These are phyloP conservation scores for Aplochiton taeniatus DNA, from an alignment of 2,797 vertebrate species.

Conservation along the genomic window DNA sequence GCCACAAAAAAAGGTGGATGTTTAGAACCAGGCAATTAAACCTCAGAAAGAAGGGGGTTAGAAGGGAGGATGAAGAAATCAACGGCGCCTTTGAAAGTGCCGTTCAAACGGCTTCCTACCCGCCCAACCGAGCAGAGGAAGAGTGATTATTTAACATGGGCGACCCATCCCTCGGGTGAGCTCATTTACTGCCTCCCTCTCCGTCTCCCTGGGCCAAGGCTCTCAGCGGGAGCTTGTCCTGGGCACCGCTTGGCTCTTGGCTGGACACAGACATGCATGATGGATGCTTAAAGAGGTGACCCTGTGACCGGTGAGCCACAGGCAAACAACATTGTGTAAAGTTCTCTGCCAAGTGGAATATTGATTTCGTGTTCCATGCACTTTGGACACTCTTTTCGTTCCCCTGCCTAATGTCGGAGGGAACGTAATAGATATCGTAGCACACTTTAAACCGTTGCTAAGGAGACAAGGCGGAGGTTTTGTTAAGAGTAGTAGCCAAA, in stretches of 20 bases:
- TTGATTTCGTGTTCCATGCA: slow-evolving; percentile 74
- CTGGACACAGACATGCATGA: slow-evolving; percentile 58
- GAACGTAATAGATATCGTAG: slow-evolving; percentile 64
- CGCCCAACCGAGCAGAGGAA: slow-evolving; percentile 31
- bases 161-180: slow-evolving; percentile 51
- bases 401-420: slow-evolving; percentile 49
- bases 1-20: slow-evolving; percentile 47
- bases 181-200: slow-evolving; percentile 54
- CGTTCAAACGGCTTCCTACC: slow-evolving; percentile 37
- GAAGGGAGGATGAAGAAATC: slow-evolving; percentile 45
- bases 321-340: slow-evolving; percentile 71
- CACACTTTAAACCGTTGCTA: slow-evolving; percentile 70
- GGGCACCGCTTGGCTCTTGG: slow-evolving; percentile 51
- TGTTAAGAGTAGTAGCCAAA: slow-evolving; percentile 42
- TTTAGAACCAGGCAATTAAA: slow-evolving; percentile 52
- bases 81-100: slow-evolving; percentile 48
- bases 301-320: slow-evolving; percentile 62
- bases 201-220: slow-evolving; percentile 38
- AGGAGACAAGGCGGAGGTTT: slow-evolving; percentile 62
- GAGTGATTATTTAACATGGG: slow-evolving; percentile 62
- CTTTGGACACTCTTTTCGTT: slow-evolving; percentile 45
- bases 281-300: slow-evolving; percentile 74
- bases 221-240: slow-evolving; percentile 55
- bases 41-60: slow-evolving; percentile 39
- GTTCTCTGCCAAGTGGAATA: slow-evolving; percentile 75